These are phyloP conservation scores for Sicus ferrugineus DNA, from an alignment of 2,888 invertebrate species.

Conservation along the genomic window DNA sequence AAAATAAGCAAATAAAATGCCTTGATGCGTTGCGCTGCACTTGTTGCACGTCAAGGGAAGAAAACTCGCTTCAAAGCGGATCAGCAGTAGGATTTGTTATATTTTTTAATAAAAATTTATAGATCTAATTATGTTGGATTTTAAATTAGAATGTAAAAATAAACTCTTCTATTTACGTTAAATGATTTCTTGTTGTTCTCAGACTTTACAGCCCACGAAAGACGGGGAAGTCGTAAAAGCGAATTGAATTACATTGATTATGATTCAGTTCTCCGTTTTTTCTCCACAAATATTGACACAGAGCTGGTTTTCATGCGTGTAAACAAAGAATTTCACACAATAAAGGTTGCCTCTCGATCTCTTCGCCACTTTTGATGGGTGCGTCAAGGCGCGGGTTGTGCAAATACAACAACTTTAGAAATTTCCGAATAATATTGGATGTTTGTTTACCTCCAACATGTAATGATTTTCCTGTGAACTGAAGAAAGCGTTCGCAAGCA, in stretches of 20 bases:
- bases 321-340: constrained; percentile 16
- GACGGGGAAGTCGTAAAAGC: no score
- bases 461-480: constrained; percentile 11
- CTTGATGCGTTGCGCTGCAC: constrained; percentile 21
- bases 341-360: not conserved
- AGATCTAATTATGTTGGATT: no score
- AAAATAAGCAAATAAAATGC: constrained; percentile 31
- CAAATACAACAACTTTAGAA: not conserved
- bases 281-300: constrained; percentile 7
- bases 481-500: not conserved
- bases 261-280: no score
- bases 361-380: not conserved
- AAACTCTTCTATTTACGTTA: no score
- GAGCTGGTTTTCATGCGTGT: constrained; percentile 2
- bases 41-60: constrained; percentile 4
- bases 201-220: no score
- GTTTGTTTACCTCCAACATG: not conserved
- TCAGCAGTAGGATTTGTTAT: no score
- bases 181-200: no score
- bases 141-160: no score
- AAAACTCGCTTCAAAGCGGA: not conserved
- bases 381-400: not conserved
- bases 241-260: no score
- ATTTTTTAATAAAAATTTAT: no score
- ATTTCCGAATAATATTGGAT: not conserved